Percentiles rank a stretch among this genome's conserved stretches.
Evolutionary conservation across 2,797 vertebrate genomes (phyloP).

Genomic region (Avahi laniger): DNA sequence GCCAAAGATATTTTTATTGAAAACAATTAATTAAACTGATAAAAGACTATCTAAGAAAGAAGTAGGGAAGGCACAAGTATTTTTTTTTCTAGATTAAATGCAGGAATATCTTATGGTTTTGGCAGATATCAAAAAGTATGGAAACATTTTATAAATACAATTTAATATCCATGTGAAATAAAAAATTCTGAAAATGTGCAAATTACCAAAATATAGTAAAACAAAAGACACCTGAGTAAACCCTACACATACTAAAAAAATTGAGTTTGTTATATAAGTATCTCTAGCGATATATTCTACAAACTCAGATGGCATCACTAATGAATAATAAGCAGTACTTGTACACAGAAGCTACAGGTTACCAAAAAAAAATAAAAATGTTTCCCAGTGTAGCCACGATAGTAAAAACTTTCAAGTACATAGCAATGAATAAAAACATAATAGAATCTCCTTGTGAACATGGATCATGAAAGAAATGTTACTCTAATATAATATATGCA

Average conservation of each 20-base stretch:
- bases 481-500: background rate
- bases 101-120: background rate
- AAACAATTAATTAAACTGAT: no score
- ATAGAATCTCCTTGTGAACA: background rate
- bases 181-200: background rate
- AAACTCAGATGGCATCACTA: background rate
- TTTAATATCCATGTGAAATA: background rate
- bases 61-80: background rate
- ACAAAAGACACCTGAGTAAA: background rate
- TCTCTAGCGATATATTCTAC: background rate
- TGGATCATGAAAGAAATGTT: background rate
- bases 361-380: background rate
- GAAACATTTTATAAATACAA: background rate
- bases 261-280: background rate
- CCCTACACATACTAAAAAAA: background rate
- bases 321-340: background rate
- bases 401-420: background rate
- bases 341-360: background rate
- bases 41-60: background rate
- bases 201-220: background rate
- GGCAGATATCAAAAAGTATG: background rate
- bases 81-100: background rate
- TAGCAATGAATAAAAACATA: background rate
- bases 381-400: background rate
- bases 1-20: no score